Percentiles rank a stretch among this genome's conserved stretches.
phyloP scores from a whole-genome alignment of 2,888 invertebrate genomes.

The Spisula subtruncata region DNA sequence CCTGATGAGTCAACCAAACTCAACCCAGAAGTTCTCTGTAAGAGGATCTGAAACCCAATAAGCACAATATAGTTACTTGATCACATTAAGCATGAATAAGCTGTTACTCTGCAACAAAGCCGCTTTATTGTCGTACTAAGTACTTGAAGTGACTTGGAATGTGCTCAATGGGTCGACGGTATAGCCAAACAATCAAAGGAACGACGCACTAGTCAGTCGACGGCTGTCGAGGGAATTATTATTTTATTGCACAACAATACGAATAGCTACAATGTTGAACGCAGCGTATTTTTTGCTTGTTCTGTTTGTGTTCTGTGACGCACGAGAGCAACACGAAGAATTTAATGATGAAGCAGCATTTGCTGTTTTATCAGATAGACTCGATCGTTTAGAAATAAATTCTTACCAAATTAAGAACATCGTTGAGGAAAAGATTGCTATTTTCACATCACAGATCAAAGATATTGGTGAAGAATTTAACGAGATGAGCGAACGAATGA shows the following conservation, averaged over 20 bases:
- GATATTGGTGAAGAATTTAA: neutral
- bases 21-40: too few relatives aligned
- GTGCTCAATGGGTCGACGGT: neutral
- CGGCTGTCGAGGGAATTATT: neutral
- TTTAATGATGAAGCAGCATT: neutral
- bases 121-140: neutral
- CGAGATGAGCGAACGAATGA: conserved; percentile 4
- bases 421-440: neutral
- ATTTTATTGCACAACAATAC: too few relatives aligned
- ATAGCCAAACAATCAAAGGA: neutral
- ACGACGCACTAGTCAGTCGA: neutral
- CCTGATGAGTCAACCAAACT: too few relatives aligned
- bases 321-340: neutral
- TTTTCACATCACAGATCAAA: neutral
- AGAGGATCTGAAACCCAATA: too few relatives aligned
- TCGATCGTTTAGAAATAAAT: neutral
- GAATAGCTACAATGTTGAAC: neutral
- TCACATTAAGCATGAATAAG: too few relatives aligned
- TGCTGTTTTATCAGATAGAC: neutral
- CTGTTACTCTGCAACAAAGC: neutral
- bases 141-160: neutral
- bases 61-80: too few relatives aligned
- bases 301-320: neutral
- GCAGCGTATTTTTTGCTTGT: neutral
- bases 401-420: neutral